phyloP scores from a whole-genome alignment of 2,888 invertebrate species.

The Drosophila cyrtoloma region DNA sequence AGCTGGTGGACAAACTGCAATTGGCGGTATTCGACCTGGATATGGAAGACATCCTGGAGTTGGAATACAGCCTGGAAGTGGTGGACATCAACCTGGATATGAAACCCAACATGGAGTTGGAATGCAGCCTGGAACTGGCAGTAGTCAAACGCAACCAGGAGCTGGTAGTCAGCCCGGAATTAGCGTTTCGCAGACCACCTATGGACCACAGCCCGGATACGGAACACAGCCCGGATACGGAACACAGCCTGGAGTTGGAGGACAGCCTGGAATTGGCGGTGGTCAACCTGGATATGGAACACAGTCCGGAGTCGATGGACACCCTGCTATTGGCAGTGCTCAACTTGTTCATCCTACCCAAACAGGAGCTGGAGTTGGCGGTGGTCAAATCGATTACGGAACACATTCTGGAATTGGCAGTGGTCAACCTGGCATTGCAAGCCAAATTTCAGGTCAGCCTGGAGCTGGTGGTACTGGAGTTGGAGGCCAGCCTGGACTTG shows the following conservation, averaged over 20 bases:
- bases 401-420: conserved; percentile 30
- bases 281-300: conserved; percentile 6
- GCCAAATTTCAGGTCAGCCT: conserved; percentile 14
- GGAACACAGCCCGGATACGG: conserved; percentile 3
- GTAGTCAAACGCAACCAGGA: conserved; percentile 9
- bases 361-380: not conserved
- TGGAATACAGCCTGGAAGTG: conserved; percentile 12
- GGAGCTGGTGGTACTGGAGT: conserved; percentile 22
- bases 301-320: conserved; percentile 16
- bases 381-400: conserved; percentile 11
- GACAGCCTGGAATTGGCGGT: conserved; percentile 19
- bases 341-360: too few relatives aligned
- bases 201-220: conserved; percentile 7
- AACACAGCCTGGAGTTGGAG: conserved; percentile 12
- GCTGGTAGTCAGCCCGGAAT: conserved; percentile 20
- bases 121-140: conserved; percentile 19
- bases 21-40: conserved; percentile 9
- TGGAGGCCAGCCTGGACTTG: conserved; percentile 18
- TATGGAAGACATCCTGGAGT: conserved; percentile 31
- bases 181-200: not conserved
- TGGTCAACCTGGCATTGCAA: conserved; percentile 16
- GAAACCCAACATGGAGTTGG: conserved; percentile 28
- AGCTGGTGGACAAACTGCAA: not conserved
- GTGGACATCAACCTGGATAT: conserved; percentile 23
- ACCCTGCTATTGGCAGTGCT: not conserved